These are phyloP conservation scores for Myotis davidii DNA, from an alignment of 2,113 vertebrate species.

Conservation along the genomic window DNA sequence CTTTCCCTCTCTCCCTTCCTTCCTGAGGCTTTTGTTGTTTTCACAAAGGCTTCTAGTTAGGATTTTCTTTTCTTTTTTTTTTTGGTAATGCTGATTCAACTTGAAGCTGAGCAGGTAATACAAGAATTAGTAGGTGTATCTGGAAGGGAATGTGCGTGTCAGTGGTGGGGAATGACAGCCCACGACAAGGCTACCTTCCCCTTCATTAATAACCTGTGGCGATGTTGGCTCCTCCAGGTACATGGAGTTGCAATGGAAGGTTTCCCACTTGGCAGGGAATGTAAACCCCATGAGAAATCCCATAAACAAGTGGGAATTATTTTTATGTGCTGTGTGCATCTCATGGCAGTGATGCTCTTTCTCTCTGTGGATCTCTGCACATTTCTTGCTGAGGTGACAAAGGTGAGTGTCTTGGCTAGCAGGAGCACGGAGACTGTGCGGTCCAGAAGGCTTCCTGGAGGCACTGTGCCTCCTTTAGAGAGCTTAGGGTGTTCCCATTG, in stretches of 20 bases:
- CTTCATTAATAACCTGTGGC: background rate
- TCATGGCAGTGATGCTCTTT: background rate
- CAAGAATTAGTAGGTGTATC: background rate
- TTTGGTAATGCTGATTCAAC: background rate
- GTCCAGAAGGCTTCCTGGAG: background rate
- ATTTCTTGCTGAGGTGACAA: background rate
- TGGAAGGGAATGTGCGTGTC: background rate
- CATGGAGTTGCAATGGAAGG: background rate
- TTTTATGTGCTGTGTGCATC: background rate
- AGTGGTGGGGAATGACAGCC: background rate
- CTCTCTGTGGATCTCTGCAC: background rate
- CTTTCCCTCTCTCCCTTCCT: background rate
- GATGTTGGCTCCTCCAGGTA: background rate
- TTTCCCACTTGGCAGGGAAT: background rate
- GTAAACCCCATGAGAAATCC: background rate
- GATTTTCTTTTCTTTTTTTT: background rate
- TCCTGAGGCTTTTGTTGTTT: background rate
- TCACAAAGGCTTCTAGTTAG: conserved; percentile 27
- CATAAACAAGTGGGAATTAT: background rate
- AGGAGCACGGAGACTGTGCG: background rate
- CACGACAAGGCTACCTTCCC: background rate
- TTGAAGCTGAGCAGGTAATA: background rate
- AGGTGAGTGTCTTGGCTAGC: background rate
- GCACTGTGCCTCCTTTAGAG: background rate
- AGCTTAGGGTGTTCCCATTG: background rate